phyloP scores from a whole-genome alignment of 2,797 vertebrate species.

The Neostethus bicornis region DNA sequence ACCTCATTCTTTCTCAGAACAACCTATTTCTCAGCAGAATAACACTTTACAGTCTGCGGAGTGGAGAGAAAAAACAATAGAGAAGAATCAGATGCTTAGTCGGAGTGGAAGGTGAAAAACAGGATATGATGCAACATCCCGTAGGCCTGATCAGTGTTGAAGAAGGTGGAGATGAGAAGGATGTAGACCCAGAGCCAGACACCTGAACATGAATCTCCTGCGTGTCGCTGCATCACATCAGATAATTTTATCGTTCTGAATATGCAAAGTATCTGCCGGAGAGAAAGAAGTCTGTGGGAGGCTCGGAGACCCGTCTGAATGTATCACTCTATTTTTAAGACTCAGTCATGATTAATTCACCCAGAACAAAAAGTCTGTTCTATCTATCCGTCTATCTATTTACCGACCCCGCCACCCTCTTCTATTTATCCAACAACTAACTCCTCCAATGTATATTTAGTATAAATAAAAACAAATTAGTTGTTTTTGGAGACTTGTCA shows the following conservation, averaged over 20 bases:
- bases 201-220: neutral
- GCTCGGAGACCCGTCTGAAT: conserved; percentile 29
- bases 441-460: too few species aligned
- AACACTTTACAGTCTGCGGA: neutral
- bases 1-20: too few species aligned
- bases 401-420: too few species aligned
- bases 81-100: neutral
- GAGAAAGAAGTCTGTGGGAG: conserved; percentile 48
- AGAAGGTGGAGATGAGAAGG: conserved; percentile 44
- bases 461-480: too few species aligned
- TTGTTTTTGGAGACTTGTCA: too few species aligned
- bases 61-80: conserved; percentile 1
- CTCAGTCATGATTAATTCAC: neutral
- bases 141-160: conserved; percentile 30
- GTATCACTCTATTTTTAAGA: neutral
- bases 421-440: too few species aligned
- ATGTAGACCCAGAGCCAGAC: conserved; percentile 11
- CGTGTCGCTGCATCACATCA: neutral
- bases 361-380: neutral
- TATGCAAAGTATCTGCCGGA: conserved; percentile 33
- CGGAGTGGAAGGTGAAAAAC: conserved; percentile 49
- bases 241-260: conserved; percentile 21
- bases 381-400: too few species aligned
- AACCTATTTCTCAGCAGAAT: too few species aligned
- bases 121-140: conserved; percentile 63